Base-by-base conservation (phyloP, 2,888 invertebrate species). In the Labia minor region DNA sequence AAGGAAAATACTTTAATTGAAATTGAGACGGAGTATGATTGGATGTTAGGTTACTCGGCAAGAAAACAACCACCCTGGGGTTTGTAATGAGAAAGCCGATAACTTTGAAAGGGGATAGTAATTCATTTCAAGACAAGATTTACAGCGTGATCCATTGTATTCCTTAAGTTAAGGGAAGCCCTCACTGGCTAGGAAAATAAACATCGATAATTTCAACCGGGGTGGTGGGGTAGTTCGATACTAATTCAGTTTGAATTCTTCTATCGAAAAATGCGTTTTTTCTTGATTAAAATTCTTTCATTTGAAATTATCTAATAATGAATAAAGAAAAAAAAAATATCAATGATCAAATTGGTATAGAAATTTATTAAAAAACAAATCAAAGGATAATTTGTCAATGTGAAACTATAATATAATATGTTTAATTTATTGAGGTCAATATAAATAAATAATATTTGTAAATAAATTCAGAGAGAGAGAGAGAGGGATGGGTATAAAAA, bases 281-380 rank as follows among this genome's bases (percentile, higher is more conserved):
- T 21, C 37, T 37, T 67, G 37, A 63, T 64, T 4, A 37, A 20
- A 16, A 18, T 67, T 61, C 16, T 66, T 67, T 63, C 49, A 20
- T 64, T 65, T 69, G 62, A 19, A 65, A 63, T 66, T 62, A 33
- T 37, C 66, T 33, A 19, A n/a, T n/a, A n/a, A n/a, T n/a, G n/a
- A n/a, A n/a, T n/a, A n/a, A n/a, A n/a, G n/a, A n/a, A n/a, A n/a
- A n/a, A n/a, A n/a, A n/a, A n/a, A n/a, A n/a, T n/a, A n/a, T n/a
- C n/a, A n/a, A n/a, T n/a, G n/a, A n/a, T n/a, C n/a, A n/a, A n/a
- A n/a, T n/a, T n/a, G n/a, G n/a, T n/a, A n/a, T n/a, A n/a, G n/a
- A n/a, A n/a, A n/a, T n/a, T n/a, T n/a, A n/a, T n/a, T n/a, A n/a
- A n/a, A n/a, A n/a, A n/a, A n/a, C n/a, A n/a, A n/a, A n/a, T n/a